These are phyloP conservation scores for Salarias fasciatus DNA, from an alignment of 2,797 vertebrate genomes.

Conservation along the genomic window DNA sequence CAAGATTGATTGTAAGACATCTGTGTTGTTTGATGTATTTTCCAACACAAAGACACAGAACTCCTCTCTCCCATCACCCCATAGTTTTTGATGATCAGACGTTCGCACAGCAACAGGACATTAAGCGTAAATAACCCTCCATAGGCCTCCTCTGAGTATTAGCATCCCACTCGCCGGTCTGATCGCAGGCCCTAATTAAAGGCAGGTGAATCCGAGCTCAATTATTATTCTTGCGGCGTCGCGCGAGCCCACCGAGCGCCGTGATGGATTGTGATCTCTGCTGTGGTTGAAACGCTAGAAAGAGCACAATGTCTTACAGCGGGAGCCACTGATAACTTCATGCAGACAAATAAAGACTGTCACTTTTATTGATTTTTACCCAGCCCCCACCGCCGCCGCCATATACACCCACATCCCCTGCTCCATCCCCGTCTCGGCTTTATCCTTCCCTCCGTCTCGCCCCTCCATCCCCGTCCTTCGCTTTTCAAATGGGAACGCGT, in stretches of 20 bases:
- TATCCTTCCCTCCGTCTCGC: slow-evolving; percentile 23
- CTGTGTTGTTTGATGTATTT: no score
- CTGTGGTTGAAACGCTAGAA: slow-evolving; percentile 77
- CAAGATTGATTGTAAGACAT: no score
- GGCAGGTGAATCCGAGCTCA: slow-evolving; percentile 80
- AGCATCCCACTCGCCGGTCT: slow-evolving; percentile 65
- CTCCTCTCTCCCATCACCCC: no score
- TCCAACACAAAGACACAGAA: no score
- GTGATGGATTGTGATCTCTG: slow-evolving; percentile 84
- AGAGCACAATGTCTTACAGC: slow-evolving; percentile 82
- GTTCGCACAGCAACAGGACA: slow-evolving; percentile 48
- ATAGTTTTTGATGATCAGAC: slow-evolving; percentile 10
- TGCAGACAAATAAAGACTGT: slow-evolving; percentile 87
- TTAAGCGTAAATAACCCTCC: slow-evolving; percentile 63
- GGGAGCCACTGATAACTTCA: slow-evolving; percentile 85
- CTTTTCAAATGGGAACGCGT: slow-evolving; percentile 42
- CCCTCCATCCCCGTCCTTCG: slow-evolving; percentile 41
- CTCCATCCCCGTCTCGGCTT: slow-evolving; percentile 62
- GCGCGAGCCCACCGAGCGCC: slow-evolving; percentile 59
- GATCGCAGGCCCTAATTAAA: slow-evolving; percentile 82
- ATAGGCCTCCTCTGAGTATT: slow-evolving; percentile 50
- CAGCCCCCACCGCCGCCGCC: slow-evolving; percentile 37
- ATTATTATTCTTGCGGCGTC: slow-evolving; percentile 82
- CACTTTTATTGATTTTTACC: slow-evolving; percentile 80
- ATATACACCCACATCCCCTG: slow-evolving; percentile 52